Evolutionary conservation across 2,113 vertebrate species (phyloP).

Genomic region (Hippocampus barbouri): DNA sequence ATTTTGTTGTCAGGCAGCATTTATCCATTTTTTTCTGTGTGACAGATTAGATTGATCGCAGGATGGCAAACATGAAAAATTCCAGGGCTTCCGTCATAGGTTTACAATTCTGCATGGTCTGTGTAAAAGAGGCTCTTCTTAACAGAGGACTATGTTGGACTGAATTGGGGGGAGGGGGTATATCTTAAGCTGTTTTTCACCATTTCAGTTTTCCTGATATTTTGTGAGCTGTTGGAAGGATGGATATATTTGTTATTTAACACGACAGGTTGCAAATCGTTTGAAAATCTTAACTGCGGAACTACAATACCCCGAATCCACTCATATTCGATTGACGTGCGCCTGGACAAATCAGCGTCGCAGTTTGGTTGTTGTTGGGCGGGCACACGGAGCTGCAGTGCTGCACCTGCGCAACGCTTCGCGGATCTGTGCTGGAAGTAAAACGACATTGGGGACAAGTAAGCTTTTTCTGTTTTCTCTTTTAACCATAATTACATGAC

Average conservation of each 20-base stretch:
- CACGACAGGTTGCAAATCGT: not conserved
- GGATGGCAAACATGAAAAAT: too few species aligned
- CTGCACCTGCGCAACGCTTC: slow-evolving; percentile 35
- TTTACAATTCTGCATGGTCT: too few species aligned
- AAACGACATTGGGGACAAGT: not conserved
- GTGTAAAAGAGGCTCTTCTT: too few species aligned
- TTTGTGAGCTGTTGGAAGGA: too few species aligned
- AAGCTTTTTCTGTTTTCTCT: not conserved
- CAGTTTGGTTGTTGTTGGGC: not conserved
- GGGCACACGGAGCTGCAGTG: not conserved
- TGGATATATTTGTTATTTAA: not conserved
- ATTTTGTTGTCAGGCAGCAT: not conserved
- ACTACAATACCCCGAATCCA: slow-evolving; percentile 45
- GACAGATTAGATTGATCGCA: not conserved
- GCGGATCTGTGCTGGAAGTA: not conserved
- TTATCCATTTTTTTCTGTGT: not conserved
- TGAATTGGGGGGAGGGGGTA: too few species aligned
- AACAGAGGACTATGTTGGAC: too few species aligned
- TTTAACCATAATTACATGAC: not conserved
- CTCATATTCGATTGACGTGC: not conserved
- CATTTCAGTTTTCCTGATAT: too few species aligned
- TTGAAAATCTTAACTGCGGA: not conserved
- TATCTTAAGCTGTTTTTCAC: too few species aligned
- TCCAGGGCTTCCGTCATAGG: too few species aligned
- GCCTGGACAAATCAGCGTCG: slow-evolving; percentile 10